phyloP scores from a whole-genome alignment of 2,113 vertebrate genomes.

The Eulemur rufifrons region DNA sequence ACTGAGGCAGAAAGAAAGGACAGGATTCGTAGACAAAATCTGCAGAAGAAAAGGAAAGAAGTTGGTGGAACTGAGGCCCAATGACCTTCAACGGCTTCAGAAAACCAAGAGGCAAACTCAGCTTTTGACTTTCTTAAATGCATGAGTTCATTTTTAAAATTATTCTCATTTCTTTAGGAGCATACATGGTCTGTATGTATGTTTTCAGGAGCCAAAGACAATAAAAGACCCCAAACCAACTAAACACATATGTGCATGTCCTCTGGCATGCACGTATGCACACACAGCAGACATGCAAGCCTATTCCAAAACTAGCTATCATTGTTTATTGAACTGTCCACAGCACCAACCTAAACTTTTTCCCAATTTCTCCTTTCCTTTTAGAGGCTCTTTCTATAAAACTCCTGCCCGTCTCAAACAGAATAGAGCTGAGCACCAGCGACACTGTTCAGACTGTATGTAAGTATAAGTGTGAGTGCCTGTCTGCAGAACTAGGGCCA shows the following conservation, averaged over 20 bases:
- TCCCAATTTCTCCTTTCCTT: neutral
- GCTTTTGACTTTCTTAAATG: neutral
- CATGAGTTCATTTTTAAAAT: neutral
- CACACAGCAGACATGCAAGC: neutral
- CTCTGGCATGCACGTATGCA: neutral
- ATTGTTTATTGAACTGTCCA: neutral
- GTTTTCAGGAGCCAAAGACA: neutral
- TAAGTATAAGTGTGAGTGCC: accelerated
- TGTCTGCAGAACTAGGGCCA: too few species aligned
- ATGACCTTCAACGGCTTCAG: neutral
- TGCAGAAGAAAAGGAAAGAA: neutral
- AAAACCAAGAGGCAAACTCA: neutral
- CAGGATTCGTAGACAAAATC: neutral
- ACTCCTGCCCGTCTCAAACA: neutral
- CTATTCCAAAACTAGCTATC: neutral
- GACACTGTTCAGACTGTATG: neutral
- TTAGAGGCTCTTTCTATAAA: neutral
- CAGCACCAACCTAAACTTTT: neutral
- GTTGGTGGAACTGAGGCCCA: neutral
- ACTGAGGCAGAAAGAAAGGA: neutral
- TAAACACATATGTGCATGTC: neutral
- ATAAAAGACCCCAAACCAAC: conserved; percentile 9
- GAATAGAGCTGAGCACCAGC: neutral
- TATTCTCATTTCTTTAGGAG: neutral
- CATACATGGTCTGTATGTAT: neutral